phyloP scores from a whole-genome alignment of 2,113 vertebrate species.

The Psammodynastes pulverulentus region DNA sequence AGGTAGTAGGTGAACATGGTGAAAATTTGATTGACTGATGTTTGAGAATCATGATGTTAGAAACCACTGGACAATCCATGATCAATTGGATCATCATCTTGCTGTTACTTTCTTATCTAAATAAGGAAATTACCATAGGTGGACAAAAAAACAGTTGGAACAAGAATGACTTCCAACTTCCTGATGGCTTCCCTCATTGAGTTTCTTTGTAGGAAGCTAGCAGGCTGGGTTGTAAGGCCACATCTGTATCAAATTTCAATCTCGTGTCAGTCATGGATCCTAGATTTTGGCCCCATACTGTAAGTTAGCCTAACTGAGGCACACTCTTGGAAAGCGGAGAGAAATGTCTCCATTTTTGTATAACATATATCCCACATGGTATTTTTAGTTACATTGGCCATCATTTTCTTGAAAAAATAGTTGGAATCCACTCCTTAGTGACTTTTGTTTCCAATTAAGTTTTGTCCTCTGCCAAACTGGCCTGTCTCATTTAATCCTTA shows the following conservation, averaged over 20 bases:
- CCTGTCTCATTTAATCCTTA: not conserved
- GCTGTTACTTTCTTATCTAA: not conserved
- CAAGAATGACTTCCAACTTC: not conserved
- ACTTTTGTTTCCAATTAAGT: not conserved
- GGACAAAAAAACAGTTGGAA: not conserved
- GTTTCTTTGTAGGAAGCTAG: not conserved
- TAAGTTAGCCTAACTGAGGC: not conserved
- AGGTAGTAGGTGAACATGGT: not conserved
- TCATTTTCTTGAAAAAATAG: not conserved
- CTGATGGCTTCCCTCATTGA: not conserved
- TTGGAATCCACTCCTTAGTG: not conserved
- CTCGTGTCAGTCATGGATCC: not conserved
- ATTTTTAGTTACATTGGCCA: not conserved
- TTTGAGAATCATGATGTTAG: not conserved
- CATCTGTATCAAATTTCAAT: not conserved
- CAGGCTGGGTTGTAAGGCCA: not conserved
- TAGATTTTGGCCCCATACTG: not conserved
- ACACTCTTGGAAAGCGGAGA: not conserved
- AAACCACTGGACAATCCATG: not conserved
- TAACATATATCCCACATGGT: not conserved
- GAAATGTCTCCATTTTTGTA: not conserved
- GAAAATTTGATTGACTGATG: not conserved
- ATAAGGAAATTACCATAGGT: not conserved
- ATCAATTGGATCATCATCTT: not conserved
- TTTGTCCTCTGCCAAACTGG: not conserved